These are phyloP conservation scores for Prinia subflava DNA, from an alignment of 2,113 vertebrate genomes.

Conservation along the genomic window DNA sequence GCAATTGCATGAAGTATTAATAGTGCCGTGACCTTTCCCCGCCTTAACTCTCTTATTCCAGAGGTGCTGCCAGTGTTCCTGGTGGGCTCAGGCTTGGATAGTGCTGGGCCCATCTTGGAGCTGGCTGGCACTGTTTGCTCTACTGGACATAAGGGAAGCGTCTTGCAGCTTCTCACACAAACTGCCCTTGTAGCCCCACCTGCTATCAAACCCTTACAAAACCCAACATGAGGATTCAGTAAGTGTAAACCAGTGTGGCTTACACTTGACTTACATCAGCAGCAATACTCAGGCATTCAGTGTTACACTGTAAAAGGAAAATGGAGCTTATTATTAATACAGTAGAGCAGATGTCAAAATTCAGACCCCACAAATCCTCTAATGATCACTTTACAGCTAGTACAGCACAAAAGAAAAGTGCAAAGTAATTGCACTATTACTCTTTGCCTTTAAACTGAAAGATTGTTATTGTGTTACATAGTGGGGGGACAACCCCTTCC, in stretches of 20 bases:
- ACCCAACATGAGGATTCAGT: background rate
- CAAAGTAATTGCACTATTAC: background rate
- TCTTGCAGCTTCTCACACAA: background rate
- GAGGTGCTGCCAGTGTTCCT: background rate
- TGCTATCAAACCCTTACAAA: background rate
- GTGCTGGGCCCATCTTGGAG: background rate
- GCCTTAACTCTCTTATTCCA: background rate
- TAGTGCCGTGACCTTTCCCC: background rate
- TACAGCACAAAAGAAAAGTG: background rate
- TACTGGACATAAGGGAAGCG: background rate
- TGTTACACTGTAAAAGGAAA: background rate
- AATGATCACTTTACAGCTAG: background rate
- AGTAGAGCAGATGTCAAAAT: background rate
- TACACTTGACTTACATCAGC: background rate
- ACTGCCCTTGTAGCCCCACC: no score
- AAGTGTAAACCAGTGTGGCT: background rate
- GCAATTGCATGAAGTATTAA: background rate
- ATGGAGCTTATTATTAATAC: background rate
- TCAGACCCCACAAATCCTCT: background rate
- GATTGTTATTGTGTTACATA: background rate
- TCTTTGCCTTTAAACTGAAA: background rate
- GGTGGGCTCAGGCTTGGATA: background rate
- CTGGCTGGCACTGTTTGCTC: background rate
- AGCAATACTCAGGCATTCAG: background rate
- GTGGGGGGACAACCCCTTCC: background rate